Evolutionary conservation across 2,113 vertebrate species (phyloP).

Genomic region (Gnathonemus longibarbis): DNA sequence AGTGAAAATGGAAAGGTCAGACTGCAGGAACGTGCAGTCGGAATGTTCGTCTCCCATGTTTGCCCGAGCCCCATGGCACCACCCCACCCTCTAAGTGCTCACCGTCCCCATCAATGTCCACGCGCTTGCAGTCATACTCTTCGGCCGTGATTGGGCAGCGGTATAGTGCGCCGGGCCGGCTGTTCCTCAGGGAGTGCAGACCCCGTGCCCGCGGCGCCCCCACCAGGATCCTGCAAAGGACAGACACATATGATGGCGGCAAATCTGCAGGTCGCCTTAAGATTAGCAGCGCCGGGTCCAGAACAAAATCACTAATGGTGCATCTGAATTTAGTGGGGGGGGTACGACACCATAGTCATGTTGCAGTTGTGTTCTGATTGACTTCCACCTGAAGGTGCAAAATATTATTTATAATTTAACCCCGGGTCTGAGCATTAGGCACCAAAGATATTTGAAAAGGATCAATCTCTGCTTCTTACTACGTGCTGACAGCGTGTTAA

Average conservation of each 20-base stretch:
- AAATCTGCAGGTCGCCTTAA: neutral
- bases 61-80: neutral
- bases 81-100: slow-evolving; percentile 11
- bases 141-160: slow-evolving; percentile 79
- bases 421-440: neutral
- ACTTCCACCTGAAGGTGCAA: neutral
- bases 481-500: neutral
- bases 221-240: slow-evolving; percentile 71
- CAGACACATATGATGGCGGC: slow-evolving; percentile 1
- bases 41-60: neutral
- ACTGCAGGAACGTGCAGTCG: no score
- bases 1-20: neutral
- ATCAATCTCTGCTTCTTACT: neutral
- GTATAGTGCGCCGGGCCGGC: slow-evolving; percentile 77
- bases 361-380: neutral
- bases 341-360: neutral
- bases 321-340: neutral
- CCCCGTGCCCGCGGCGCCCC: slow-evolving; percentile 79
- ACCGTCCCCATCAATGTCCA: slow-evolving; percentile 81
- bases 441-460: neutral
- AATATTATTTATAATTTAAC: neutral
- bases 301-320: neutral
- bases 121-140: slow-evolving; percentile 73
- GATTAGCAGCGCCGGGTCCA: neutral
- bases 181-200: slow-evolving; percentile 60